Percentiles rank a stretch among this genome's conserved stretches.
phyloP scores from a whole-genome alignment of 2,797 vertebrate species.

The Pteronotus mesoamericanus region DNA sequence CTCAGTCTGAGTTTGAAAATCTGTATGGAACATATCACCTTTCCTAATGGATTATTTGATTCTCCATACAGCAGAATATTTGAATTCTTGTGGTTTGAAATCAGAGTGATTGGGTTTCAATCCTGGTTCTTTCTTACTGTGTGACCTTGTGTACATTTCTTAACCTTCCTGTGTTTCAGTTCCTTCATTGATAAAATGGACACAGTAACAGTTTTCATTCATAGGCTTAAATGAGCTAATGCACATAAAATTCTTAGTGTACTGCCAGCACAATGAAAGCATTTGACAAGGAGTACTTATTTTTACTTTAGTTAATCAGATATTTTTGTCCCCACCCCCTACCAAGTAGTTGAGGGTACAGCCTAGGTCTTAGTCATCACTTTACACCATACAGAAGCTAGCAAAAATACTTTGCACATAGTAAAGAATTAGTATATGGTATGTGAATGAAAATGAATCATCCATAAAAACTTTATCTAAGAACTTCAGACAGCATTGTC shows the following conservation, averaged over 20 bases:
- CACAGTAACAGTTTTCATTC: neutral
- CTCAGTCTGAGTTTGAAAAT: neutral
- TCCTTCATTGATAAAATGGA: neutral
- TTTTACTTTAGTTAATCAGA: constrained; percentile 4
- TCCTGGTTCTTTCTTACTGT: neutral
- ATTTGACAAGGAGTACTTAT: neutral
- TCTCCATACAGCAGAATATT: neutral
- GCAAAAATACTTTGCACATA: neutral
- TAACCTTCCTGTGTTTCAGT: neutral
- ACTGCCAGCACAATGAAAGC: neutral
- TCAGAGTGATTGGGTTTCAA: neutral
- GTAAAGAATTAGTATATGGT: neutral
- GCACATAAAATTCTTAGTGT: neutral
- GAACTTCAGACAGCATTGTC: neutral
- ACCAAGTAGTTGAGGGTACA: neutral
- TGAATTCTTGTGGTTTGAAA: neutral
- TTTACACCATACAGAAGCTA: neutral
- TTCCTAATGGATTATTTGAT: neutral
- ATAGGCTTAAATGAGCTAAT: neutral
- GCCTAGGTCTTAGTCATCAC: neutral
- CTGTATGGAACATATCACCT: neutral
- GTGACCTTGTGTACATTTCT: neutral
- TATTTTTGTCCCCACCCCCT: neutral
- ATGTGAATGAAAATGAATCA: neutral
- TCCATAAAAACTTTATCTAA: neutral